Evolutionary conservation across 23 tunicate species (phyloP), one percentile per base, ranked within the genome.

Genomic region (Trididemnum miniatum): DNA sequence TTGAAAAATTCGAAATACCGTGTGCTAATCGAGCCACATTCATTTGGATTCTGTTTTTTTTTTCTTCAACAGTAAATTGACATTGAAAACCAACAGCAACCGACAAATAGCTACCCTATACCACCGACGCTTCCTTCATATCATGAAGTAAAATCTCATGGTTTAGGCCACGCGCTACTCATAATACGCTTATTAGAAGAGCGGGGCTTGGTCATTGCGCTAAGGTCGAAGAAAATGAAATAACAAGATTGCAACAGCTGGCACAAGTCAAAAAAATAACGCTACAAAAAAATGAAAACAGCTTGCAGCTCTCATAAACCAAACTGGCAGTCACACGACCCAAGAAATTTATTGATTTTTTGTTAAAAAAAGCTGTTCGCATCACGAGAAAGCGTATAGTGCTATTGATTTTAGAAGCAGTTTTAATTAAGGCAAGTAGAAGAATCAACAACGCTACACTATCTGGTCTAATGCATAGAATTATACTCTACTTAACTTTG

Each of bases 351-450:
- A 69, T 69, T 37, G 75, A 69, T 69, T 69, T 28, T 32, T 69
- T 69, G 75, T 69, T 69, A 31, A 34, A 31, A n/a, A 69, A 69
- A 31, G 75, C 75, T 62, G 67, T 62, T 62, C 29, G 26, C 29
- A 24, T 62, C 26, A 62, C 26, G 67, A 62, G 4, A 26, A 22
- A 12, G 28, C 67, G 67, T n/a, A 67, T 67, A 33, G 75, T 33
- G n/a, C 12, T 67, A 67, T 67, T 24, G 75, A 67, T 67, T 67
- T 67, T 67, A 31, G 75, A 9, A 31, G 25, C 75, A 31, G 38
- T 38, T 12, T 33, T 67, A 67, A 67, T 67, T 67, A 67, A 67
- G n/a, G 75, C 12, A 67, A 67, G n/a, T 38, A 67, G 37, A 67
- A 31, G 75, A 38, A 5, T 5, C 29, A 12, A 12, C 5, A 62